Percentiles rank a stretch among this genome's conserved stretches.
These are phyloP conservation scores for Cremastinae sp. DNA, from an alignment of 2,888 invertebrate species.

Conservation along the genomic window DNA sequence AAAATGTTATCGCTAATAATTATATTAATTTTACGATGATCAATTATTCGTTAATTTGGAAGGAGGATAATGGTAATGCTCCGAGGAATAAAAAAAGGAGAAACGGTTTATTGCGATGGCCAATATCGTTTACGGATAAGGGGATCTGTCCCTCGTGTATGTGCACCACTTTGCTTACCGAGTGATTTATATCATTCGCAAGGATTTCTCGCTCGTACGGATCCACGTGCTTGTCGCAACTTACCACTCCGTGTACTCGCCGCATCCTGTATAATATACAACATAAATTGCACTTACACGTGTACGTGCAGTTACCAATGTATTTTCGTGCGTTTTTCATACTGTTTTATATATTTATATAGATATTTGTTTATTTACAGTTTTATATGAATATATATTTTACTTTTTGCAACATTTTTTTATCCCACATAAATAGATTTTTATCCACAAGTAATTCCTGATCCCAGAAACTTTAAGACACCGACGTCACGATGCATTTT, in stretches of 20 bases:
- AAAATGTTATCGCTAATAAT: too few relatives aligned
- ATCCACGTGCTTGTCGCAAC: slow-evolving; percentile 52
- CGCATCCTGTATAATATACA: slow-evolving; percentile 41
- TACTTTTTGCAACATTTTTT: too few relatives aligned
- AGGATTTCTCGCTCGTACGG: slow-evolving; percentile 48
- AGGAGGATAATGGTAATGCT: background rate
- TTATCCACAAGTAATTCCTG: too few relatives aligned
- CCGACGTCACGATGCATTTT: too few relatives aligned
- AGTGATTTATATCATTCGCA: slow-evolving; percentile 57
- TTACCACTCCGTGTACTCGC: slow-evolving; percentile 50
- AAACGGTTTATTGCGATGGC: slow-evolving; percentile 26
- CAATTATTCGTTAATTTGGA: too few relatives aligned
- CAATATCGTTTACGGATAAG: slow-evolving; percentile 31
- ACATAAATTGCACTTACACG: slow-evolving; percentile 34
- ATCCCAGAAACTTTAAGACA: too few relatives aligned
- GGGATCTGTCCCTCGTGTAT: slow-evolving; percentile 28
- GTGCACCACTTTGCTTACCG: slow-evolving; percentile 33
- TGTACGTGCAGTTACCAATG: background rate
- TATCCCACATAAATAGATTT: too few relatives aligned
- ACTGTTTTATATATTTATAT: slow-evolving; percentile 18
- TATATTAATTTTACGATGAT: too few relatives aligned
- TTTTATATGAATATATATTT: too few relatives aligned
- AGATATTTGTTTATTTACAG: slow-evolving; percentile 9
- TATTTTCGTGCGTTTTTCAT: too few relatives aligned
- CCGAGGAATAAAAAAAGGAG: background rate